A percentile compares a stretch with the other conserved stretches of the same genome.
These are phyloP conservation scores for Anodontia alba DNA, from an alignment of 2,888 invertebrate species.

Conservation along the genomic window DNA sequence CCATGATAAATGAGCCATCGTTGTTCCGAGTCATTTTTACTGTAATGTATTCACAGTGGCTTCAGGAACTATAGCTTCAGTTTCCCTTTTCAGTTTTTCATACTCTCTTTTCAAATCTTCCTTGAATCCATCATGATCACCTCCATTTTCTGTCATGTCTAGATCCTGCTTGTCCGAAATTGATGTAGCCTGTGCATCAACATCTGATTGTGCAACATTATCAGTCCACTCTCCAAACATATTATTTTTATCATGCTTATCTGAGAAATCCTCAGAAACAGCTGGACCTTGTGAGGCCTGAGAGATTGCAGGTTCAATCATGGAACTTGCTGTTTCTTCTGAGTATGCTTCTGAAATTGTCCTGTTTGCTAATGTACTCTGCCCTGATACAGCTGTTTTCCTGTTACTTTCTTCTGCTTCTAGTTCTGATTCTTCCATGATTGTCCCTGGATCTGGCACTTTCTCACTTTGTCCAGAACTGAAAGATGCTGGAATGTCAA, in stretches of 20 bases:
- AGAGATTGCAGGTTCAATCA: constrained; percentile 57
- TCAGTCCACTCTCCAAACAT: constrained; percentile 51
- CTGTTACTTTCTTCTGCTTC: constrained; percentile 25
- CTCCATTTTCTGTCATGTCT: constrained; percentile 67
- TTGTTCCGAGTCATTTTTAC: no score
- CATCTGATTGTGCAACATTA: constrained; percentile 30
- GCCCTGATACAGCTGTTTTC: constrained; percentile 57
- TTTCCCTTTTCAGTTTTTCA: constrained; percentile 52
- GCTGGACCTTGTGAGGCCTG: constrained; percentile 54
- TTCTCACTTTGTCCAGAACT: constrained; percentile 25
- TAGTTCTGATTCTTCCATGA: constrained; percentile 51
- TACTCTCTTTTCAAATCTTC: constrained; percentile 62
- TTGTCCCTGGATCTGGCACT: constrained; percentile 32
- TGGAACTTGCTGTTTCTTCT: constrained; percentile 45
- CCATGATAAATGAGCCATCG: no score
- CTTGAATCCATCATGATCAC: constrained; percentile 70
- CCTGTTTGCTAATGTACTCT: constrained; percentile 56
- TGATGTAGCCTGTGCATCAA: constrained; percentile 39
- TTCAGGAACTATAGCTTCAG: constrained; percentile 15
- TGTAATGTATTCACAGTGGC: no score
- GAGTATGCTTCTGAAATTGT: constrained; percentile 52
- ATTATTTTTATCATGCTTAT: constrained; percentile 25
- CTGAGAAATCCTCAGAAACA: constrained; percentile 50
- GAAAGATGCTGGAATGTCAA: constrained; percentile 73
- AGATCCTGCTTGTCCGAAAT: constrained; percentile 45